Percentiles rank a stretch among this genome's conserved stretches.
phyloP scores from a whole-genome alignment of 2,113 vertebrate genomes.

The Jacana jacana region DNA sequence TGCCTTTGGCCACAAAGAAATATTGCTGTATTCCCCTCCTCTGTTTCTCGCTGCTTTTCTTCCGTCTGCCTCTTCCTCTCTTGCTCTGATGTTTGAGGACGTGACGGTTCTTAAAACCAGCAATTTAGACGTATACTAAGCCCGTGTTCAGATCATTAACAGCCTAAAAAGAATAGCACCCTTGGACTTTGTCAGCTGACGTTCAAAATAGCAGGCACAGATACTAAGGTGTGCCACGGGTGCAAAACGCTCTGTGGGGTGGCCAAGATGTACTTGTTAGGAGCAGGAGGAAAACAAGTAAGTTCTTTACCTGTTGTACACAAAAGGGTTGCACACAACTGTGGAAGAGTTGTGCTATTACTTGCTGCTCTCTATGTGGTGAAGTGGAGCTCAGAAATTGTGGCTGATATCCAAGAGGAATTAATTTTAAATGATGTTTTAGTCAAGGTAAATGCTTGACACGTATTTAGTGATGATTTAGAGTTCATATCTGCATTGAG shows the following conservation, averaged over 20 bases:
- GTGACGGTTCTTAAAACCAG: background rate
- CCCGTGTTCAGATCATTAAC: background rate
- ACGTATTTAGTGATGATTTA: background rate
- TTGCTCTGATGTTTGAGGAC: background rate
- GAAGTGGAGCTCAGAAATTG: background rate
- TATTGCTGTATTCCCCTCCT: background rate
- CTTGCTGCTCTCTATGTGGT: background rate
- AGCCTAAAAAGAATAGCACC: background rate
- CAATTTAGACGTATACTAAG: background rate
- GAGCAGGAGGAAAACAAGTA: background rate
- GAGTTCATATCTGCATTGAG: background rate
- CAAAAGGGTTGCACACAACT: background rate
- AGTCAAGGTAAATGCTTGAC: background rate
- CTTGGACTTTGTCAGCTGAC: background rate
- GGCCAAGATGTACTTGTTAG: background rate
- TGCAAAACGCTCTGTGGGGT: background rate
- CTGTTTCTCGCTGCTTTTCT: background rate
- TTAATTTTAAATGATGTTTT: background rate
- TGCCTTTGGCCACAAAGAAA: background rate
- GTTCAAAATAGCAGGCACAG: rapidly evolving
- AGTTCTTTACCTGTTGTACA: background rate
- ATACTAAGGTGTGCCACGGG: background rate
- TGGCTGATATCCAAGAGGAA: background rate
- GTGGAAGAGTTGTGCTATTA: background rate
- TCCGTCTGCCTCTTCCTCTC: background rate